Evolutionary conservation across 2,888 invertebrate species (phyloP).

Genomic region (Cantharis rustica): DNA sequence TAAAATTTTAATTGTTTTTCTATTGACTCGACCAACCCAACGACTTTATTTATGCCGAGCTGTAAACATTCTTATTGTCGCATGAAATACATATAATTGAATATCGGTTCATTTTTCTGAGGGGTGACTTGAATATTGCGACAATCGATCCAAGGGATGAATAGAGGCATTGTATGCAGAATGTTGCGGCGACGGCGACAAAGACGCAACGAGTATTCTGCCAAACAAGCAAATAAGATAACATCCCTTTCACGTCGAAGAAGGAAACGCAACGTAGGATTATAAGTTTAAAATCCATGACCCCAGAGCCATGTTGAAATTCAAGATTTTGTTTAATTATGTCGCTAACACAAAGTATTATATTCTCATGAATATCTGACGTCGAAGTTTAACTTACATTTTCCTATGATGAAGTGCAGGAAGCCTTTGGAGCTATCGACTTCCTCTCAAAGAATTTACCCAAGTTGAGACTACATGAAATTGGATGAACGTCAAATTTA

Average conservation of each 20-base stretch:
- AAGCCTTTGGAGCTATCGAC: not conserved
- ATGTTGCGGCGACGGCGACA: conserved; percentile 3
- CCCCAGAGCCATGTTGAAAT: conserved; percentile 12
- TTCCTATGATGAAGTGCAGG: not conserved
- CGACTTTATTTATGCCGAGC: not conserved
- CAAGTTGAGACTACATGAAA: not conserved
- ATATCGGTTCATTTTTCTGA: not conserved
- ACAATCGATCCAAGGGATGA: conserved; percentile 17
- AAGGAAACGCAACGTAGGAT: conserved; percentile 3
- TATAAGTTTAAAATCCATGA: conserved; percentile 7
- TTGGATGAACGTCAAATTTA: not conserved
- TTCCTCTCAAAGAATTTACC: not conserved
- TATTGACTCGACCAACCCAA: not conserved
- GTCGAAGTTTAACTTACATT: not conserved
- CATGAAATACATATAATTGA: not conserved
- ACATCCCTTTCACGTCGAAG: conserved; percentile 9
- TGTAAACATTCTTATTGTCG: not conserved
- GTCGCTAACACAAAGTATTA: not conserved
- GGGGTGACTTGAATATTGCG: conserved; percentile 5
- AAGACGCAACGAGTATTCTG: not conserved
- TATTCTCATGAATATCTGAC: not conserved
- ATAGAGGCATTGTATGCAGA: conserved; percentile 14
- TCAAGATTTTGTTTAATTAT: conserved; percentile 20
- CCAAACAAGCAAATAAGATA: conserved; percentile 20
- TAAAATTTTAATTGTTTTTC: conserved; percentile 3